Base-by-base conservation (phyloP, 2,888 invertebrate species). In the Operophtera brumata region DNA sequence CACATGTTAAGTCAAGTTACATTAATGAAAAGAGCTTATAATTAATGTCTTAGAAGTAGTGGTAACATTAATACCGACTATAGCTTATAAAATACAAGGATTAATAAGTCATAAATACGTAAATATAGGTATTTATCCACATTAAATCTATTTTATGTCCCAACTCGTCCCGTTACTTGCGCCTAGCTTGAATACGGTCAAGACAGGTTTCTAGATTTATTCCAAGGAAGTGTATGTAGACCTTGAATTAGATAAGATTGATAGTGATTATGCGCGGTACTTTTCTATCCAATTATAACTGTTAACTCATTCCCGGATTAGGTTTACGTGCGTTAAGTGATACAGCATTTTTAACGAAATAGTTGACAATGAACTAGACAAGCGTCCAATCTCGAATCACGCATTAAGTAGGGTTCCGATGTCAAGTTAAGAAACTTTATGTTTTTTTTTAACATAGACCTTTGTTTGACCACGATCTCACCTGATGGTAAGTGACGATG, bases 241-340 rank as follows among this genome's bases (percentile, higher is more conserved):
- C 39, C 48, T 45, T 42, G 51, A 54, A 54, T 51, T 56, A 51
- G 47, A 56, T 56, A 42, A 39, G 51, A 56, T 56, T 54, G 39
- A 54, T 54, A 54, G 53, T 54, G 47, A 47, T 54, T 54, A 54
- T 54, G 53, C 37, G 47, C 40, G 43, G 28, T 47, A 54, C 47
- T 54, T 47, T 47, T 54, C 52, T 41, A 47, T 14, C 43, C 53
- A 54, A 54, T 54, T 54, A 54, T 54, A 34, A 42, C 28, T 35
- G 46, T 52, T 25, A 45, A 45, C 39, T 35, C 25, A 5, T 42
- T 40, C 43, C 14, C 14, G 4, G 20, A 34, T 42, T 42, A 30
- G 13, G 13, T 42, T 6, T 41, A 39, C 26, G 41, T 42, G 30
- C 42, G 26, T 41, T 6, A 7, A 28, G n/a, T 40, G 40, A 40